phyloP scores from a whole-genome alignment of 2,797 vertebrate genomes.

The Telmatherina bonti region DNA sequence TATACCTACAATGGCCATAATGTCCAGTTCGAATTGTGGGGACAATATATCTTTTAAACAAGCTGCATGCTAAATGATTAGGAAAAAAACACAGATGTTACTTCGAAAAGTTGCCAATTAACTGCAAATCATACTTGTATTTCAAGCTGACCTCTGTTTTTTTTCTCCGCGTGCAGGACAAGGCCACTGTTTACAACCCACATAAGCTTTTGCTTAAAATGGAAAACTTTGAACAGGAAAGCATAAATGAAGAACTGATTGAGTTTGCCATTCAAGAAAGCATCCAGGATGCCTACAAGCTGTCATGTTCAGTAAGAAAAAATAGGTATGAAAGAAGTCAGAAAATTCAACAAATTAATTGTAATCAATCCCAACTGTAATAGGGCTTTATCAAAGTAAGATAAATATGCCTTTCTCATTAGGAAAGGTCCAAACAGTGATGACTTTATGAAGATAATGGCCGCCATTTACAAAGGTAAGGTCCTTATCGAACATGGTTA shows the following conservation, averaged over 20 bases:
- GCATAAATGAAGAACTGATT: conserved; percentile 82
- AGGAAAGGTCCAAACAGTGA: conserved; percentile 82
- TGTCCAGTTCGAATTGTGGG: not conserved
- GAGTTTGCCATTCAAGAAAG: conserved; percentile 86
- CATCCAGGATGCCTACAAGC: conserved; percentile 83
- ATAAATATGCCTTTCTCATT: conserved; percentile 13
- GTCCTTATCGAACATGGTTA: not conserved
- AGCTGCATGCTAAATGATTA: conserved; percentile 5
- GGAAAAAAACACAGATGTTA: conserved; percentile 6
- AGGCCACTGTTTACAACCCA: not conserved
- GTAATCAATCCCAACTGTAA: not conserved
- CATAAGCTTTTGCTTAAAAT: conserved; percentile 64
- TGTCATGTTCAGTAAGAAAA: conserved; percentile 49
- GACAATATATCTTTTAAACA: not conserved
- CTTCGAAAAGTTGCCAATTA: not conserved
- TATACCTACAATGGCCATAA: not conserved
- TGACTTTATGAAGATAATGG: conserved; percentile 83
- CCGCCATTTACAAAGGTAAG: conserved; percentile 86
- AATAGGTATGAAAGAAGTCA: conserved; percentile 77
- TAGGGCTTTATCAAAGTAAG: not conserved
- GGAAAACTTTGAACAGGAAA: conserved; percentile 78
- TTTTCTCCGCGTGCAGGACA: not conserved
- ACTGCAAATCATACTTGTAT: not conserved
- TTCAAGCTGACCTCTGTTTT: not conserved
- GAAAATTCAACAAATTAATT: not conserved